phyloP scores from a whole-genome alignment of 2,888 invertebrate genomes.

The Oscheius onirici region DNA sequence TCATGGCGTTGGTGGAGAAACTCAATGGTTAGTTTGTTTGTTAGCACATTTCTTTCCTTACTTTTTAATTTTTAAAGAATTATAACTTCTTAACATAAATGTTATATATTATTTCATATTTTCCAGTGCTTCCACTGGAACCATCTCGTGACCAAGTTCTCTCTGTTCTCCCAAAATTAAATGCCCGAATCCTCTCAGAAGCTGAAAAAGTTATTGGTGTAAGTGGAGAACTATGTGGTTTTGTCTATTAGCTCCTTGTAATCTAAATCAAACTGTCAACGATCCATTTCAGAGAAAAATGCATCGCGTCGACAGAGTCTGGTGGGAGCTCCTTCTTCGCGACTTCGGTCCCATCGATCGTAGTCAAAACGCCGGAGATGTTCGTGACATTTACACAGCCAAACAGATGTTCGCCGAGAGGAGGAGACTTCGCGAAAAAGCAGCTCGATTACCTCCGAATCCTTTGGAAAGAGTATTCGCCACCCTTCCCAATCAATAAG shows the following conservation, averaged over 20 bases:
- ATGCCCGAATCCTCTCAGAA: background rate
- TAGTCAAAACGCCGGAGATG: background rate
- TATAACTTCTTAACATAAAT: background rate
- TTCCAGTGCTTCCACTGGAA: background rate
- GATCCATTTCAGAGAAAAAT: slow-evolving; percentile 20
- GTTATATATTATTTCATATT: background rate
- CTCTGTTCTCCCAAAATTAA: background rate
- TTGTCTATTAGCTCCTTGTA: too few relatives aligned
- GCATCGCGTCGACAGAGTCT: slow-evolving; percentile 2
- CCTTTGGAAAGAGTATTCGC: too few relatives aligned
- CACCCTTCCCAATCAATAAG: too few relatives aligned
- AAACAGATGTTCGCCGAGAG: background rate
- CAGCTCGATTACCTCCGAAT: background rate
- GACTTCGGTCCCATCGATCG: slow-evolving; percentile 5
- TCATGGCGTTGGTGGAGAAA: background rate
- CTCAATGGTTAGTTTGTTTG: background rate
- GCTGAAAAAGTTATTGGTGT: background rate
- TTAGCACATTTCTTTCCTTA: background rate
- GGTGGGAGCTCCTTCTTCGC: slow-evolving; percentile 5
- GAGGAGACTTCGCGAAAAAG: background rate
- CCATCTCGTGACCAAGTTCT: slow-evolving; percentile 4
- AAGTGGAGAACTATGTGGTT: background rate
- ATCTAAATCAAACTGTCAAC: too few relatives aligned
- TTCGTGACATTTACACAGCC: slow-evolving; percentile 2
- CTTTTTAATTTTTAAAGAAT: background rate